phyloP scores from a whole-genome alignment of 2,797 vertebrate species.

The Sibirionetta formosa region DNA sequence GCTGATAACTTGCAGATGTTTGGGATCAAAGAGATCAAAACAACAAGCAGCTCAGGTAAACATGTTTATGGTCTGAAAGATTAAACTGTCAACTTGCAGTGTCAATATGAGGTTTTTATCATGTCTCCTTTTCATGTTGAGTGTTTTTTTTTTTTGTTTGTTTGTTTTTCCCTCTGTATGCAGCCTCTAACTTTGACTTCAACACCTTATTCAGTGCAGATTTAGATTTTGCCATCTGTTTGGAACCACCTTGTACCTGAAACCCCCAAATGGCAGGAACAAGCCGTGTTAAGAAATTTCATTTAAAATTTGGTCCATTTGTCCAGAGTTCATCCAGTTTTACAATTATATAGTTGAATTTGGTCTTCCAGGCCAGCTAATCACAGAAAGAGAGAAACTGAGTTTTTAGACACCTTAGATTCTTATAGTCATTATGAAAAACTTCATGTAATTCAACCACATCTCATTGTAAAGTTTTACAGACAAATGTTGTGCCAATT shows the following conservation, averaged over 20 bases:
- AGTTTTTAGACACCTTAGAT: neutral
- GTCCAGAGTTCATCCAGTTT: neutral
- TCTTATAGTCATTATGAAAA: neutral
- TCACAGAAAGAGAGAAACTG: neutral
- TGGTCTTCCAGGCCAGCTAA: neutral
- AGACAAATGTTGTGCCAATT: neutral
- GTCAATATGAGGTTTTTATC: neutral
- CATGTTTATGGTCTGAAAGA: neutral
- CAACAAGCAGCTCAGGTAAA: neutral
- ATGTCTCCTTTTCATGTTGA: neutral
- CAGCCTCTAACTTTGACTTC: neutral
- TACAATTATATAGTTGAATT: neutral
- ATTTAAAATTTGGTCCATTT: neutral
- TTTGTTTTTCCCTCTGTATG: neutral
- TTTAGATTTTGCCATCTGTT: fast-evolving
- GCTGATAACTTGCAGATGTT: neutral
- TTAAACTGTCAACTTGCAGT: neutral
- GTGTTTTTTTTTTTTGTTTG: neutral
- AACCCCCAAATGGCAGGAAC: fast-evolving
- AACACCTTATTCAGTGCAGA: neutral
- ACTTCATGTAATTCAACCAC: neutral
- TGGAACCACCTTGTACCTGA: neutral
- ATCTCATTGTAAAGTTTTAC: neutral
- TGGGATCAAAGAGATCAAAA: neutral
- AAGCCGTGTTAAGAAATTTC: neutral